phyloP scores from a whole-genome alignment of 2,113 vertebrate species.

The Heterotilapia buettikoferi region DNA sequence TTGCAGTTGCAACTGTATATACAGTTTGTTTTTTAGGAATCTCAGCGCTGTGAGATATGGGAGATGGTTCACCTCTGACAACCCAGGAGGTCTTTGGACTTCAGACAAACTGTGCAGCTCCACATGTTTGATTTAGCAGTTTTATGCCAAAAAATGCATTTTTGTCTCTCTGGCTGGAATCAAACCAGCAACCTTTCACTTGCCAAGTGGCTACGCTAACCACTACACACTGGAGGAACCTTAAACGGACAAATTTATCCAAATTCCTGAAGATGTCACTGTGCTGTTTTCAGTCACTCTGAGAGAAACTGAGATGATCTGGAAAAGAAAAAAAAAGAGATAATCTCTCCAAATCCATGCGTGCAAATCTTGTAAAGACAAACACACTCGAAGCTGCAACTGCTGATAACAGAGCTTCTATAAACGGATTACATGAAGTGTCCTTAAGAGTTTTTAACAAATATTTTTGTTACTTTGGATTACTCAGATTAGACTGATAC shows the following conservation, averaged over 20 bases:
- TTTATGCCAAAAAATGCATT: background rate
- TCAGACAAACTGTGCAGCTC: background rate
- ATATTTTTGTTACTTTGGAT: background rate
- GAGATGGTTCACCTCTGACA: background rate
- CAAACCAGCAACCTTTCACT: background rate
- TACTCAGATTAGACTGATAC: background rate
- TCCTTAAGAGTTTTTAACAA: background rate
- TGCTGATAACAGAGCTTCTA: background rate
- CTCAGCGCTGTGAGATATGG: background rate
- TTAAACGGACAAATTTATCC: background rate
- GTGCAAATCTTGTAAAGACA: background rate
- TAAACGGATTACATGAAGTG: background rate
- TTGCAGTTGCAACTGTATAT: no score
- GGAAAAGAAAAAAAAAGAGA: background rate
- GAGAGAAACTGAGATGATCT: background rate
- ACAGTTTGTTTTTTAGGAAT: rapidly evolving
- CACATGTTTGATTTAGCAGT: background rate
- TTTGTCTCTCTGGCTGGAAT: background rate
- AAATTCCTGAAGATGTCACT: background rate
- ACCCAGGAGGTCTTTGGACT: background rate
- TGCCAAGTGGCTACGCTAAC: background rate
- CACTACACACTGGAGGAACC: background rate
- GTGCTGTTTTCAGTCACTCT: background rate
- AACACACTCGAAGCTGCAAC: background rate
- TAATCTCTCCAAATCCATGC: background rate